Evolutionary conservation across 2,888 invertebrate genomes (phyloP).

Genomic region (Conistra vaccinii): DNA sequence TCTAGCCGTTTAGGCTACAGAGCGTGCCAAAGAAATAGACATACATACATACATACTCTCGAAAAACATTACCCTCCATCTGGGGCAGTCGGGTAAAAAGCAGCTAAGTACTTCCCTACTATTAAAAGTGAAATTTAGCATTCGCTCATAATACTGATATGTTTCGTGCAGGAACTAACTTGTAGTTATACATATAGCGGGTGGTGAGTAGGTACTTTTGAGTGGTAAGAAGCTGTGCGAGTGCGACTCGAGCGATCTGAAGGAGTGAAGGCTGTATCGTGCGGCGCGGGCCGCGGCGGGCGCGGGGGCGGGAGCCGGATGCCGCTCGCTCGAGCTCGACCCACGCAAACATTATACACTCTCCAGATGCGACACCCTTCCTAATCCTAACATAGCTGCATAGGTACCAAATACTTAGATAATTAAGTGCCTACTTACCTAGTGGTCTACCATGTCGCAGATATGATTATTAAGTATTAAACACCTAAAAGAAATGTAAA

Average conservation of each 20-base stretch:
- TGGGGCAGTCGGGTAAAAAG: too few species aligned
- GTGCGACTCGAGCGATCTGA: conserved; percentile 21
- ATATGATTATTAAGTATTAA: too few species aligned
- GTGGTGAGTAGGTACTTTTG: background rate
- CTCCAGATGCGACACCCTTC: conserved; percentile 47
- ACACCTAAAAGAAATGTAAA: too few species aligned
- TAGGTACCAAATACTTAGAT: too few species aligned
- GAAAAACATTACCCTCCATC: too few species aligned
- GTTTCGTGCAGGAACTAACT: background rate
- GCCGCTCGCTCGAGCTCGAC: conserved; percentile 24
- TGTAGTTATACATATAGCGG: conserved; percentile 20
- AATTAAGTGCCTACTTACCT: too few species aligned
- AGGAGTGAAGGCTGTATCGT: conserved; percentile 45
- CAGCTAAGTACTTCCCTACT: too few species aligned
- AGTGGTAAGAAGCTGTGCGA: conserved; percentile 12
- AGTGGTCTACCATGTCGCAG: too few species aligned
- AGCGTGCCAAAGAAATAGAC: too few species aligned
- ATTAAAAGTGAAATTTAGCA: background rate
- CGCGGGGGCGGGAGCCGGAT: conserved; percentile 34
- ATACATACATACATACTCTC: too few species aligned
- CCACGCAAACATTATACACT: conserved; percentile 29
- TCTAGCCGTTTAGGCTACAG: too few species aligned
- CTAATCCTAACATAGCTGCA: background rate
- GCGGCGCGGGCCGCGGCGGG: conserved; percentile 2
- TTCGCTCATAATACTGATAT: too few species aligned